phyloP scores from a whole-genome alignment of 2,797 vertebrate species.

The Siniperca scherzeri region DNA sequence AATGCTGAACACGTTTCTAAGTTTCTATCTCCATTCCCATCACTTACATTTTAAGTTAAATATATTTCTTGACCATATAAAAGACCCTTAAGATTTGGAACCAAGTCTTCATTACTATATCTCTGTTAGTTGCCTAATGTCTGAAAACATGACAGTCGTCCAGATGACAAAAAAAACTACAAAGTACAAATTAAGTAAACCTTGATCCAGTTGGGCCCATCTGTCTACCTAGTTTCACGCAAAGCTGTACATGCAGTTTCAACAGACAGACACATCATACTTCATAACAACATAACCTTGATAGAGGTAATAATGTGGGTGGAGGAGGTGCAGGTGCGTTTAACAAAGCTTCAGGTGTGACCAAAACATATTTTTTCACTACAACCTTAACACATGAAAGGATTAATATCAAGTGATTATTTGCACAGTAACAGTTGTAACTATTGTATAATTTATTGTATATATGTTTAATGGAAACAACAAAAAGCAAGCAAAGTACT shows the following conservation, averaged over 20 bases:
- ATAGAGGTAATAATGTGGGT: slow-evolving; percentile 21
- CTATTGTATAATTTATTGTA: too few species aligned
- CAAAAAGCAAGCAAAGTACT: neutral
- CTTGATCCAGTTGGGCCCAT: slow-evolving; percentile 1
- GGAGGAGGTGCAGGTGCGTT: slow-evolving; percentile 13
- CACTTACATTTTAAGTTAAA: slow-evolving; percentile 20
- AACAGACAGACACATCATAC: slow-evolving; percentile 33
- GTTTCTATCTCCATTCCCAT: slow-evolving; percentile 6
- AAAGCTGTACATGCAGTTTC: slow-evolving; percentile 2
- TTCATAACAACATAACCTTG: slow-evolving; percentile 40
- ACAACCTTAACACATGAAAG: neutral
- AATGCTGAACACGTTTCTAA: slow-evolving; percentile 1
- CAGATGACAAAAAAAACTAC: neutral
- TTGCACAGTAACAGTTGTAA: neutral
- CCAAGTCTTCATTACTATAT: neutral
- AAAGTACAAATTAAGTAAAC: neutral
- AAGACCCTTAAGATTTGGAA: neutral
- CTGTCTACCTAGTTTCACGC: slow-evolving; percentile 32
- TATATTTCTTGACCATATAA: slow-evolving; percentile 33
- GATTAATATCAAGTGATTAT: slow-evolving; percentile 13
- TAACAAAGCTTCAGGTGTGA: slow-evolving; percentile 34
- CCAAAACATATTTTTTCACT: slow-evolving; percentile 4
- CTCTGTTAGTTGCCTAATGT: slow-evolving; percentile 21
- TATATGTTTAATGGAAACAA: neutral
- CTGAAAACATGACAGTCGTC: neutral